These are phyloP conservation scores for Pteropus alecto DNA, from an alignment of 2,113 vertebrate species.

Conservation along the genomic window DNA sequence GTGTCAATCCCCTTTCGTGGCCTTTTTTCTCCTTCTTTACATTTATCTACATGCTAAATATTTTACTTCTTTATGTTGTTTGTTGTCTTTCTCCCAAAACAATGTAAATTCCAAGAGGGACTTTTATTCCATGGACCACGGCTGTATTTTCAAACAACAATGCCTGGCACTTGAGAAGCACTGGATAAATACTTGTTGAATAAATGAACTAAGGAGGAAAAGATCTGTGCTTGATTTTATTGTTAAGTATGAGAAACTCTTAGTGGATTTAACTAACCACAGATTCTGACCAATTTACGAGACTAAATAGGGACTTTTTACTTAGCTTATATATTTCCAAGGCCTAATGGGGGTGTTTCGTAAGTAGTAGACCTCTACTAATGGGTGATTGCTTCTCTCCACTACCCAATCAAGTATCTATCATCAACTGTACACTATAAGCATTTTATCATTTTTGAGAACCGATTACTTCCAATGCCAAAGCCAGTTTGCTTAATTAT, in stretches of 20 bases:
- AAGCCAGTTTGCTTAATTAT: conserved; percentile 46
- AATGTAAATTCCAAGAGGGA: not conserved
- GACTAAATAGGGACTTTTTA: not conserved
- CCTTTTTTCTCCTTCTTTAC: not conserved
- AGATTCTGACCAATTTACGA: not conserved
- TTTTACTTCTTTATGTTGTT: not conserved
- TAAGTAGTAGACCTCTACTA: not conserved
- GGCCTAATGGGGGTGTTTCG: not conserved
- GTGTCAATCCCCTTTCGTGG: not conserved
- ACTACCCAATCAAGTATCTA: not conserved
- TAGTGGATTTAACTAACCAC: not conserved
- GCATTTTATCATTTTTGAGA: conserved; percentile 47
- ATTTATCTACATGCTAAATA: not conserved
- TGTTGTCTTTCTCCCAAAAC: not conserved
- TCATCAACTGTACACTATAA: not conserved
- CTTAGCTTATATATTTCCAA: not conserved
- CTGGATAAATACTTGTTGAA: not conserved
- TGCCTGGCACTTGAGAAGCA: not conserved
- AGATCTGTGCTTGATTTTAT: not conserved
- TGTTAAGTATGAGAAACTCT: not conserved
- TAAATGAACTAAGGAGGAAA: not conserved
- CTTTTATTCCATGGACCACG: not conserved
- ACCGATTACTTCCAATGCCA: conserved; percentile 40
- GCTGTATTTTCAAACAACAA: not conserved
- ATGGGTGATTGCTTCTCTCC: not conserved